phyloP scores from a whole-genome alignment of 2,797 vertebrate genomes.

The Phoebastria nigripes region DNA sequence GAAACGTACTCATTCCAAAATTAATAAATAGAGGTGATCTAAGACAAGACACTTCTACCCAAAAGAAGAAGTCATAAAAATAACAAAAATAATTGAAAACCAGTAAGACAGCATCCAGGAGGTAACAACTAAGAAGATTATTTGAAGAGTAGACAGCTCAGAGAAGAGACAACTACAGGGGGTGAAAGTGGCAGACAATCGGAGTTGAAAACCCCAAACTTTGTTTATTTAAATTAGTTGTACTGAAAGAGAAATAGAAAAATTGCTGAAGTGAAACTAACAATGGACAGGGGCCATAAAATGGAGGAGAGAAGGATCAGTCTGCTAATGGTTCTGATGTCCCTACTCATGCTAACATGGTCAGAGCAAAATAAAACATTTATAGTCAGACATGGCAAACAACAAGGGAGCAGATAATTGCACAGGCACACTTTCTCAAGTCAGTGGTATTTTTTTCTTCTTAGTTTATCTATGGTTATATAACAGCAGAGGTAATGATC shows the following conservation, averaged over 20 bases:
- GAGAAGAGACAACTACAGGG: background rate
- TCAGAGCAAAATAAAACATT: slow-evolving; percentile 40
- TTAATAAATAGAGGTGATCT: background rate
- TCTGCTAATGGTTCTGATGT: slow-evolving; percentile 54
- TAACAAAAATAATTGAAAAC: background rate
- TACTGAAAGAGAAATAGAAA: slow-evolving; percentile 16
- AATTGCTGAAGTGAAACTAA: slow-evolving; percentile 3
- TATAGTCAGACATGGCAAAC: slow-evolving; percentile 12
- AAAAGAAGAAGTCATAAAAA: background rate
- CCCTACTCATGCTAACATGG: background rate
- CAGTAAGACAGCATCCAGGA: background rate
- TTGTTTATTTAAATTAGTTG: slow-evolving; percentile 42
- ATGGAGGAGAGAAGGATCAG: background rate
- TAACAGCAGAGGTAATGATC: slow-evolving; percentile 18
- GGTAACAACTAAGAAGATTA: background rate
- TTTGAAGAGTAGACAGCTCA: background rate
- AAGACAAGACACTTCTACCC: background rate
- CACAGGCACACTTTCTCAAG: background rate
- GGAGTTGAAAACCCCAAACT: background rate
- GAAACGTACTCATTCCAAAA: background rate
- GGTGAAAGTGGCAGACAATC: background rate
- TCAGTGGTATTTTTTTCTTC: background rate
- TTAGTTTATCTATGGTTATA: background rate
- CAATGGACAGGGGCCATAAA: slow-evolving; percentile 13
- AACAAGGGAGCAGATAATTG: slow-evolving; percentile 33